Evolutionary conservation across 2,797 vertebrate species (phyloP).

Genomic region (Karalla daura): DNA sequence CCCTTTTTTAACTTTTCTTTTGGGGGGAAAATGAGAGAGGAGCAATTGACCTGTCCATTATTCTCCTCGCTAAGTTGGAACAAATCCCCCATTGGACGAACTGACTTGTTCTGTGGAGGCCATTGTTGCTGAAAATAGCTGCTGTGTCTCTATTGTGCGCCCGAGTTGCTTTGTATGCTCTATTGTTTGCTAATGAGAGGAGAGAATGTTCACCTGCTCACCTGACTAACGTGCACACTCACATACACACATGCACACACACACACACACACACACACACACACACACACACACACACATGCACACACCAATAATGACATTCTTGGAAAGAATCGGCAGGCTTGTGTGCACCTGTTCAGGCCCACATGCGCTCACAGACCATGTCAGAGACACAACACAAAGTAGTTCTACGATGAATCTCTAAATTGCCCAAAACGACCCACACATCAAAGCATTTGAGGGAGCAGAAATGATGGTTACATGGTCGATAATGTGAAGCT

Average conservation of each 20-base stretch:
- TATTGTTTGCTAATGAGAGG: conserved; percentile 70
- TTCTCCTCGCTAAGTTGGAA: conserved; percentile 43
- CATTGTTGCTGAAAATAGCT: conserved; percentile 74
- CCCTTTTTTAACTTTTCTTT: not conserved
- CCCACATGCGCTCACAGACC: not conserved
- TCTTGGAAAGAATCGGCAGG: conserved; percentile 34
- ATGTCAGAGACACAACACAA: not conserved
- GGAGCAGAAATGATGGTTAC: not conserved
- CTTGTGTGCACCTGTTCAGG: conserved; percentile 3
- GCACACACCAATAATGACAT: conserved; percentile 3
- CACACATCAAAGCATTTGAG: not conserved
- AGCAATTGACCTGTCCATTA: conserved; percentile 11
- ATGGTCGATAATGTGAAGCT: not conserved
- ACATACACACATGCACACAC: conserved; percentile 11
- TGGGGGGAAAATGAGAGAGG: not conserved
- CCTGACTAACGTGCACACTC: conserved; percentile 63
- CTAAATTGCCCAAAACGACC: not conserved
- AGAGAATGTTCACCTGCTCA: conserved; percentile 82
- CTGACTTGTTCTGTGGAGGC: conserved; percentile 50
- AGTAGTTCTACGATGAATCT: not conserved
- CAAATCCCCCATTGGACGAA: conserved; percentile 39
- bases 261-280: conserved; percentile 12
- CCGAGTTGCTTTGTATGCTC: conserved; percentile 69
- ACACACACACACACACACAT: conserved; percentile 7
- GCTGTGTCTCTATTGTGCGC: conserved; percentile 63